phyloP scores from a whole-genome alignment of 2,113 vertebrate species.

The Lagopus muta region DNA sequence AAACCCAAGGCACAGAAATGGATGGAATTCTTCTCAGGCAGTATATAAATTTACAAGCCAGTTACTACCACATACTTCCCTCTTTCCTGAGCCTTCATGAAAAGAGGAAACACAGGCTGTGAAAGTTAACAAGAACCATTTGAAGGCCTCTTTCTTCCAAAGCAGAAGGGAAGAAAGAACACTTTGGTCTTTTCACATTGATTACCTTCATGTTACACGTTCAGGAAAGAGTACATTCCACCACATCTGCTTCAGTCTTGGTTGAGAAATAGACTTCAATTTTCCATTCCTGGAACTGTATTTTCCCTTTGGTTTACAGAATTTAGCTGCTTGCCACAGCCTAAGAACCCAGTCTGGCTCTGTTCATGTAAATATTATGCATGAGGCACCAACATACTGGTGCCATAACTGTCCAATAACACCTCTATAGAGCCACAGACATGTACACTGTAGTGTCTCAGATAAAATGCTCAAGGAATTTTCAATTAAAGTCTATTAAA shows the following conservation, averaged over 20 bases:
- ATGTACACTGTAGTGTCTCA: rapidly evolving
- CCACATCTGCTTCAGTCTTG: neutral
- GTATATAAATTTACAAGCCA: neutral
- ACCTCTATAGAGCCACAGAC: rapidly evolving
- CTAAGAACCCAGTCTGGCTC: neutral
- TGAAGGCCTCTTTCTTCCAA: neutral
- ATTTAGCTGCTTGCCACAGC: neutral
- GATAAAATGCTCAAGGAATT: neutral
- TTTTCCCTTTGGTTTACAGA: neutral
- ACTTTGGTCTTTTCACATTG: neutral
- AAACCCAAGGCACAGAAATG: neutral
- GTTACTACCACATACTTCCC: neutral
- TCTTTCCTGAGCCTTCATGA: neutral
- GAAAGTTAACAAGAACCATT: neutral
- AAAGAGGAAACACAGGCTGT: neutral
- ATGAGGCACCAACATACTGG: neutral
- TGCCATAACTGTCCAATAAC: neutral
- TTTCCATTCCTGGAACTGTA: neutral
- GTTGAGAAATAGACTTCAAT: neutral
- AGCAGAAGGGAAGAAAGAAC: neutral
- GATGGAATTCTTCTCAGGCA: neutral
- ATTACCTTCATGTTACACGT: neutral
- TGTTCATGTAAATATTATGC: neutral
- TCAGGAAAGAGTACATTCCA: neutral
- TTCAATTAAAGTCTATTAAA: neutral